Percentiles rank a stretch among this genome's conserved stretches.
Conservation (phyloP, 2,888 invertebrate species). For the Eristalis tenax region DNA sequence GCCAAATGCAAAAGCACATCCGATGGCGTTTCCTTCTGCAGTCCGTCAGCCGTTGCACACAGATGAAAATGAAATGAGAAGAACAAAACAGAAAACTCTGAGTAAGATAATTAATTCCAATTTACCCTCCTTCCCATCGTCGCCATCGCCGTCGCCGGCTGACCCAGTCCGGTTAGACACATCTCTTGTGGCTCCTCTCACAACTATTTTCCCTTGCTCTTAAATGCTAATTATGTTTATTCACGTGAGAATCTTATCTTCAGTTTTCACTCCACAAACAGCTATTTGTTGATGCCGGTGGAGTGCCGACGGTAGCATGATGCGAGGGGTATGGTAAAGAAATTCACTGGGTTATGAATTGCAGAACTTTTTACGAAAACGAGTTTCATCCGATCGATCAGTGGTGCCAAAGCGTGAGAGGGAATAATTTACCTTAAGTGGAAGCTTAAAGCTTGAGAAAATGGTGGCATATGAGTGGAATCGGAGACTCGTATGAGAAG, state of each 20-base stretch:
- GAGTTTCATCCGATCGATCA: not conserved
- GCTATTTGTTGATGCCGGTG: slow-evolving; percentile 22
- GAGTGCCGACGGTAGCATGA: not conserved
- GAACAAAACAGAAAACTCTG: slow-evolving; percentile 37
- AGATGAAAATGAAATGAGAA: slow-evolving; percentile 34
- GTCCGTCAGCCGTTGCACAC: slow-evolving; percentile 24
- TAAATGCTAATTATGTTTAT: slow-evolving; percentile 56
- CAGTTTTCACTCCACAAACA: slow-evolving; percentile 21
- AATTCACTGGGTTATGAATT: slow-evolving; percentile 3
- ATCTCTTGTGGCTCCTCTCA: slow-evolving; percentile 2
- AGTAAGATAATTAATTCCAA: slow-evolving; percentile 59
- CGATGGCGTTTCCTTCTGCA: slow-evolving; percentile 94
- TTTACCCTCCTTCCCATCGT: slow-evolving; percentile 29
- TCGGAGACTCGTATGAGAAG: too few species aligned
- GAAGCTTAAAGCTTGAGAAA: too few species aligned
- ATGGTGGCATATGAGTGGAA: too few species aligned
- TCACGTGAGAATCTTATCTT: slow-evolving; percentile 51
- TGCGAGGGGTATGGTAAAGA: slow-evolving; percentile 22
- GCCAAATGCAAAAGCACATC: slow-evolving; percentile 96
- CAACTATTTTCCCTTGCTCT: not conserved
- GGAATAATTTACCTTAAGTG: too few species aligned
- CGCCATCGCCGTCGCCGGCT: slow-evolving; percentile 14
- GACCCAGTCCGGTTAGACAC: not conserved
- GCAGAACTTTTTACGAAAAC: not conserved
- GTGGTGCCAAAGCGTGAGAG: too few species aligned